phyloP scores from a whole-genome alignment of 2,113 vertebrate species.

The Dipodomys spectabilis region DNA sequence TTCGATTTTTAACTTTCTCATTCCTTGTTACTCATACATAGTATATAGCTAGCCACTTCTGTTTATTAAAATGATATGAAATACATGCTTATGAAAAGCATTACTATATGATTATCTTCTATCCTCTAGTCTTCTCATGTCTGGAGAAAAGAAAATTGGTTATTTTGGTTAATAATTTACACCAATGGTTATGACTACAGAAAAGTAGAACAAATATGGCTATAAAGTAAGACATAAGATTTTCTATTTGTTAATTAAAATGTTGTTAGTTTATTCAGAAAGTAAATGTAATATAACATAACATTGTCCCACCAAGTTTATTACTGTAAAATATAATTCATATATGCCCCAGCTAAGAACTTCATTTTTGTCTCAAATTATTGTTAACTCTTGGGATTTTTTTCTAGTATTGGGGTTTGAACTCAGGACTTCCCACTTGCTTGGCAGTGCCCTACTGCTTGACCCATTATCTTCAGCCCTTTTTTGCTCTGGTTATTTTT shows the following conservation, averaged over 20 bases:
- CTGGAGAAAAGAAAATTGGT: constrained; percentile 16
- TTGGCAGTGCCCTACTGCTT: no score
- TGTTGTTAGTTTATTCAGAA: neutral
- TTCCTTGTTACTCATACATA: neutral
- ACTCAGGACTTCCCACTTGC: neutral
- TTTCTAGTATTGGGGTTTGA: neutral
- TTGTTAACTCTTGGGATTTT: constrained; percentile 33
- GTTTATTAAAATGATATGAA: constrained; percentile 24
- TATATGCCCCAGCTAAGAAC: neutral
- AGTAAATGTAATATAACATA: neutral
- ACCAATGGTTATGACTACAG: neutral
- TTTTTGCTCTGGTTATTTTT: no score
- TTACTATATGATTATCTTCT: constrained; percentile 4
- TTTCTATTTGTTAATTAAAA: no score
- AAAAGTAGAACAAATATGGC: neutral
- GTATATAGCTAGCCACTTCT: neutral
- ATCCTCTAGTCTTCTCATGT: constrained; percentile 10
- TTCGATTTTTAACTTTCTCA: neutral
- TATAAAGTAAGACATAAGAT: neutral
- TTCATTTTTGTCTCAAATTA: constrained; percentile 25
- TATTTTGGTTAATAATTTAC: constrained; percentile 30
- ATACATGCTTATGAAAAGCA: neutral
- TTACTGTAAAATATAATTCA: constrained; percentile 26
- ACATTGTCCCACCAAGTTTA: neutral
- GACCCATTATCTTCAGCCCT: no score